phyloP scores from a whole-genome alignment of 1,140 invertebrate species.

The Paramacrobiotus metropolitanus region DNA sequence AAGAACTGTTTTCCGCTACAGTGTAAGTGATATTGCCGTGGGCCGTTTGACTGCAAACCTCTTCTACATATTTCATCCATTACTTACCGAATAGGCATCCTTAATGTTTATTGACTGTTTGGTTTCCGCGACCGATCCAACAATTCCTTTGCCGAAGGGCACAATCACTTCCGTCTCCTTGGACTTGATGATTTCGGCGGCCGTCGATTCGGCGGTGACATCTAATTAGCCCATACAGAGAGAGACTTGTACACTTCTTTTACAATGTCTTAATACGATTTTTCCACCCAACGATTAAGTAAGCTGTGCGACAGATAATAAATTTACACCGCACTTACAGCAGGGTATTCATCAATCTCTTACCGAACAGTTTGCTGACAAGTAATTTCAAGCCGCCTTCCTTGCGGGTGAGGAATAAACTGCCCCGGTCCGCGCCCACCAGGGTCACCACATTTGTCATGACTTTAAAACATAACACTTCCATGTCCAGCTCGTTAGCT shows the following conservation, averaged over 20 bases:
- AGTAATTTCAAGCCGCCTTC: constrained; percentile 45
- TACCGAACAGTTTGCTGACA: constrained; percentile 59
- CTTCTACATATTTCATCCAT: no score
- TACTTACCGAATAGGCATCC: constrained; percentile 52
- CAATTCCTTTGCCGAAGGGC: constrained; percentile 69
- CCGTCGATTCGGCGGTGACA: constrained; percentile 57
- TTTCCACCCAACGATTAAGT: no score
- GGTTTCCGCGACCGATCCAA: constrained; percentile 58
- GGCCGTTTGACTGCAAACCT: no score
- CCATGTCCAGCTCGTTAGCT: constrained; percentile 68
- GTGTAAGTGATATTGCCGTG: no score
- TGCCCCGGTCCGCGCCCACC: constrained; percentile 60
- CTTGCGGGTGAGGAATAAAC: constrained; percentile 60
- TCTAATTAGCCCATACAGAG: constrained; percentile 18
- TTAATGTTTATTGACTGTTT: constrained; percentile 69
- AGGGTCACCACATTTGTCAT: constrained; percentile 65
- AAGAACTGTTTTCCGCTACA: no score
- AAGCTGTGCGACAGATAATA: no score
- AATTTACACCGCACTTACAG: no score
- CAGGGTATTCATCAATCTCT: background rate
- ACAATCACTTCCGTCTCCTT: constrained; percentile 27
- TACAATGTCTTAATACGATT: no score
- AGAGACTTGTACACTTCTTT: background rate
- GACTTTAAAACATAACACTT: constrained; percentile 76
- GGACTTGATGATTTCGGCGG: constrained; percentile 41